Base-by-base conservation (phyloP, 2,888 invertebrate genomes). In the Emesis furor region DNA sequence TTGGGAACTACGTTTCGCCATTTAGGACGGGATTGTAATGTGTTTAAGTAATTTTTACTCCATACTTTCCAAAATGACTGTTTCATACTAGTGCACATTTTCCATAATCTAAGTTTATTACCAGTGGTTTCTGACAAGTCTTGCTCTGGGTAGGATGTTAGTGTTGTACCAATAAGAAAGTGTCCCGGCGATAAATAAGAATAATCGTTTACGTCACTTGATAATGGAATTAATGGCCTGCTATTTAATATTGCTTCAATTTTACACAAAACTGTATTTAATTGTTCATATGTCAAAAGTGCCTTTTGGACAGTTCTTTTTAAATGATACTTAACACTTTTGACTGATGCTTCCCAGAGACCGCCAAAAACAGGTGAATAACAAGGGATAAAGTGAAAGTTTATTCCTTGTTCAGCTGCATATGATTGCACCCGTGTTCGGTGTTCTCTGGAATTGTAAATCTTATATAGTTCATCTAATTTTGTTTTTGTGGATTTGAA, bases 341-440 rank as follows among this genome's bases (percentile, higher is more conserved):
- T 85, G 17, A 85, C 85, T 6, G 1, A 5, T 6, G 37, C 37
- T 37, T 37, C 37, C 5, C 6, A 5, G 1, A 37, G 7, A 6
- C 87, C 87, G 1, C 81, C 88, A 71, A 84, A 85, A 2, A 73
- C 73, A 12, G 87, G 88, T 1, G 80, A 73, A 51, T 86, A 86
- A 32, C 78, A 74, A 3, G 88, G 86, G 8, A 86, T 82, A 59
- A 82, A 86, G 10, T 81, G 79, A 69, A 88, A 88, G n/a, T 75
- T 24, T n/a, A 89, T 83, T 71, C 80, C 69, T 71, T 14, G 62
- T 73, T 84, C 76, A 39, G 30, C 37, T 59, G 76, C 55, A 51
- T 78, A 24, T 24, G 24, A 24, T 24, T 24, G 24, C 24, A 24
- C 24, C 24, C 24, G 24, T 24, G 24, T 24, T 24, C 1, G 24